Conservation (phyloP, 1,140 invertebrate species). For the Listronotus bonariensis region DNA sequence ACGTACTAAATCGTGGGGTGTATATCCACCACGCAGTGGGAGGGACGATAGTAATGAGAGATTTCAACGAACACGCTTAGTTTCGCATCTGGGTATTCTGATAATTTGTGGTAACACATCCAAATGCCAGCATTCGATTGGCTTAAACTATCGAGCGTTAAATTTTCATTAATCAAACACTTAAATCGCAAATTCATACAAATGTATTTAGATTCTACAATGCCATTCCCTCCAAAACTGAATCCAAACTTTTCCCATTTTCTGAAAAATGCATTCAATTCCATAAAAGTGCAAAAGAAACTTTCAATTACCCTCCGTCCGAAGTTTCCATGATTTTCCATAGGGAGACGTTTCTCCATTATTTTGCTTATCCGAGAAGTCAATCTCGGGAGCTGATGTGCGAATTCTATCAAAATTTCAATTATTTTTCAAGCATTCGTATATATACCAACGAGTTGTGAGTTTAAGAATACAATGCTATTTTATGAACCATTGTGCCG, state of each 20-base stretch:
- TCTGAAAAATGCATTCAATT: neutral
- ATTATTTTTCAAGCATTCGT: neutral
- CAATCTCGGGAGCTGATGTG: neutral
- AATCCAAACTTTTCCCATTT: conserved; percentile 15
- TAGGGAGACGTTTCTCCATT: neutral
- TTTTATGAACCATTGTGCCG: too few relatives aligned
- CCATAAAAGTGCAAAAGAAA: neutral
- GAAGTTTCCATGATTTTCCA: neutral
- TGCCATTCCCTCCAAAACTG: neutral
- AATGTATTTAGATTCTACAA: neutral
- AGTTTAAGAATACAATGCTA: too few relatives aligned
- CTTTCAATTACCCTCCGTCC: conserved; percentile 5
- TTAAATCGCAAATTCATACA: neutral
- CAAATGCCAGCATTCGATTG: neutral
- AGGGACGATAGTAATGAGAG: too few relatives aligned
- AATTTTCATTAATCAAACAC: neutral
- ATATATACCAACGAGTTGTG: too few relatives aligned
- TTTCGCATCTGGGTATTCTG: too few relatives aligned
- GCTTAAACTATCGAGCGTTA: neutral
- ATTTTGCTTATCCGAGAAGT: conserved; percentile 4
- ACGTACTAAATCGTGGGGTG: too few relatives aligned
- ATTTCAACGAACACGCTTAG: too few relatives aligned
- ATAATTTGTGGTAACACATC: neutral
- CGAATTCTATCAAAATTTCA: conserved; percentile 2
- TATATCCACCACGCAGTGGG: too few relatives aligned